phyloP scores from a whole-genome alignment of 2,797 vertebrate genomes.

The Phataginus tetradactyla region DNA sequence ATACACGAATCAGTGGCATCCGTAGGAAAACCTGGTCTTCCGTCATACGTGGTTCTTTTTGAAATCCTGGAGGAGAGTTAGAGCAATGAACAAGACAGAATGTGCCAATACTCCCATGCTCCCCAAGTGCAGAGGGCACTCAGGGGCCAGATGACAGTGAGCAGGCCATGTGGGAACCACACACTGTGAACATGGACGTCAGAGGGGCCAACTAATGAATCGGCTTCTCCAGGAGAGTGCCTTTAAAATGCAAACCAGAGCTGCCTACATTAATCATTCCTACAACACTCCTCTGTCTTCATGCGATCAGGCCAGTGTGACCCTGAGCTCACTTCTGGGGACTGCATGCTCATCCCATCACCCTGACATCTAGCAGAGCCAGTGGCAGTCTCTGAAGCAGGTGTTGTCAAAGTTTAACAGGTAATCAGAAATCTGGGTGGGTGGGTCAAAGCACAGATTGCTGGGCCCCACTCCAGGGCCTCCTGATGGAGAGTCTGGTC shows the following conservation, averaged over 20 bases:
- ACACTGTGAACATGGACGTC: fast-evolving
- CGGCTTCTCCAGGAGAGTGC: not conserved
- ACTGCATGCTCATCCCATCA: fast-evolving
- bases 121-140: no score
- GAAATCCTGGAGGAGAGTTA: not conserved
- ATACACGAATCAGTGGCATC: not conserved
- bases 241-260: not conserved
- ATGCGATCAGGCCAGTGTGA: fast-evolving
- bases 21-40: not conserved
- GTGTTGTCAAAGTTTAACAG: fast-evolving
- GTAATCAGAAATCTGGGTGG: not conserved
- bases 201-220: not conserved
- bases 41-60: not conserved
- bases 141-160: no score
- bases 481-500: not conserved
- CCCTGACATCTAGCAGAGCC: no score
- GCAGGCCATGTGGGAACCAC: no score
- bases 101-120: fast-evolving
- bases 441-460: not conserved
- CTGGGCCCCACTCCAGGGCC: not conserved
- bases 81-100: no score
- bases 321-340: not conserved
- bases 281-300: no score
- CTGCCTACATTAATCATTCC: fast-evolving
- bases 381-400: fast-evolving